Base-by-base conservation (phyloP, 1,140 invertebrate genomes). In the Spodoptera litura region DNA sequence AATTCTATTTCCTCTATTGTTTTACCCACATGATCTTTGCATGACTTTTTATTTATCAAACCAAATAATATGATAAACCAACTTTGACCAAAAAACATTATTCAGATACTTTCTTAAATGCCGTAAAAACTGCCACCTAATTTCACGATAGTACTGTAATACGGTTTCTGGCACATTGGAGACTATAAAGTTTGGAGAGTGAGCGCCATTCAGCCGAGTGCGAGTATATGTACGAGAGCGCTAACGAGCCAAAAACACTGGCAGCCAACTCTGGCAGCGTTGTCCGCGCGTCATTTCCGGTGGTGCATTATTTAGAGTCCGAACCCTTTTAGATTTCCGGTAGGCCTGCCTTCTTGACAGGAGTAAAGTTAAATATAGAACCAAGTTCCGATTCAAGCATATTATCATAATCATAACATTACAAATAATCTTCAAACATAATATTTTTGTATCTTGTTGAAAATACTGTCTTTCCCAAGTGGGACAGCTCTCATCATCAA, bases 311-410 rank as follows among this genome's bases (percentile, higher is more conserved):
- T 76, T 81, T 64, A 70, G n/a, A 77, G 31, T 59, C 61, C 72
- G 38, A 70, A 72, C 70, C 80, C 61, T 76, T 61, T 74, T 75
- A 78, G 68, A 75, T 78, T 81, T 81, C 80, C 75, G 75, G 80
- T 71, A 75, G n/a, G 31, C 58, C 58, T 49, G 52, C 35, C 31
- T 68, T 61, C 55, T 56, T 31, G 3, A 31, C 6, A 58, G 44
- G 25, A 52, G 0, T 9, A 25, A 11, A 25, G 25, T 27, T 71
- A 15, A 52, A 77, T 25, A 53, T 66, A 56, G 51, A 49, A 12
- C 4, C 1, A 66, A 31, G 31, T 44, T 66, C 51, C 52, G 25
- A 27, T 44, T 6, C 1, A 10, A 44, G 38, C 38, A 44, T 4
- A 44, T 44, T 44, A 38, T 38, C 4, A 38, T 8, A 38, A 44